These are phyloP conservation scores for Chamaea fasciata DNA, from an alignment of 2,113 vertebrate species.

Conservation along the genomic window DNA sequence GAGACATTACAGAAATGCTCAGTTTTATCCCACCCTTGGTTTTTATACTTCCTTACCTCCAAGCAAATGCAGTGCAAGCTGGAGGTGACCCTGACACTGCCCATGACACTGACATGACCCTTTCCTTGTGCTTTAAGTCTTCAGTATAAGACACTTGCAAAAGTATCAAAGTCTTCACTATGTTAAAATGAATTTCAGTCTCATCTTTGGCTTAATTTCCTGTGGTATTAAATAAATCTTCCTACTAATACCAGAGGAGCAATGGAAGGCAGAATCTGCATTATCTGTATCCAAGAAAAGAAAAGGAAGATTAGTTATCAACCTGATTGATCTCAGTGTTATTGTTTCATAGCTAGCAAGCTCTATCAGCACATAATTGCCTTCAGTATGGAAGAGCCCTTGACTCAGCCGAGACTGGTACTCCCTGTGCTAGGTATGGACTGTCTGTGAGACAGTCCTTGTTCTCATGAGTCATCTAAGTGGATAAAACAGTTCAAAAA, in stretches of 20 bases:
- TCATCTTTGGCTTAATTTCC: neutral
- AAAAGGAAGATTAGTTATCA: neutral
- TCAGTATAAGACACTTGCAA: neutral
- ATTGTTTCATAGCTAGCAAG: neutral
- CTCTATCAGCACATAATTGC: neutral
- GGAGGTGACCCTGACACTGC: neutral
- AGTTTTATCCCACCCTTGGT: neutral
- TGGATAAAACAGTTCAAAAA: neutral
- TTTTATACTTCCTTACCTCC: neutral
- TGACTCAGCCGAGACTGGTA: neutral
- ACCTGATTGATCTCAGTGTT: neutral
- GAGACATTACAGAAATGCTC: neutral
- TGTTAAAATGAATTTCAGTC: neutral
- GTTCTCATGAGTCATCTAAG: slow-evolving; percentile 11
- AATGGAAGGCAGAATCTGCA: neutral
- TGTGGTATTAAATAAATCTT: neutral
- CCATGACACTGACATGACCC: neutral
- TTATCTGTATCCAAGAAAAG: neutral
- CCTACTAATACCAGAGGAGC: neutral
- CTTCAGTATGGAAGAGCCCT: neutral
- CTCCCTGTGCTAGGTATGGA: neutral
- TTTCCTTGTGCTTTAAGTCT: neutral
- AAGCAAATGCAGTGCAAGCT: neutral
- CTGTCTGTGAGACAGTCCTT: neutral
- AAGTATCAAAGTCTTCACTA: neutral